A percentile compares a stretch with the other conserved stretches of the same genome.
These are phyloP conservation scores for Trididemnum clinides DNA, from an alignment of 23 tunicate genomes.

Conservation along the genomic window DNA sequence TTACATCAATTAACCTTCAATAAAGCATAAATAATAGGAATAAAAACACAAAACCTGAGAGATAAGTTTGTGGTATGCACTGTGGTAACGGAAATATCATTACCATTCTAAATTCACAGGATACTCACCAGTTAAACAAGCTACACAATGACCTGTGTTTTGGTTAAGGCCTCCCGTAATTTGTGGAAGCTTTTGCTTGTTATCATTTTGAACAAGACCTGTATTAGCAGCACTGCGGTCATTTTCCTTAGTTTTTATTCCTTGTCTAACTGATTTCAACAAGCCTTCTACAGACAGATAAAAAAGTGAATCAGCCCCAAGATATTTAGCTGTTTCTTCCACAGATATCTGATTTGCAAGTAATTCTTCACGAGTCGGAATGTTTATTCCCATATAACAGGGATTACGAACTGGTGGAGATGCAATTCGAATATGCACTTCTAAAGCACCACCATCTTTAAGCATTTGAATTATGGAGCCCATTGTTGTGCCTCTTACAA, in stretches of 20 bases:
- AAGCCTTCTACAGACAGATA: constrained; percentile 73
- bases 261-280: constrained; percentile 46
- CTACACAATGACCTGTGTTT: constrained; percentile 72
- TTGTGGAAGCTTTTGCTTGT: no score
- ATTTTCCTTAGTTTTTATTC: no score
- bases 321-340: constrained; percentile 52
- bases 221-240: no score
- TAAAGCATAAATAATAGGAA: no score
- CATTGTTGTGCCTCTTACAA: constrained; percentile 90
- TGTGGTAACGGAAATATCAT: no score
- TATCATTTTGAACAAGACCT: no score
- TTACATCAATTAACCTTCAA: no score
- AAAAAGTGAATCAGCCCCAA: constrained; percentile 69
- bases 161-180: not conserved
- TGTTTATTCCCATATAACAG: constrained; percentile 91
- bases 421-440: constrained; percentile 84
- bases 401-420: constrained; percentile 80
- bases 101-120: constrained; percentile 80
- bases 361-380: constrained; percentile 71
- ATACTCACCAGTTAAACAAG: constrained; percentile 78
- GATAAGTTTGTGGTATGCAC: no score
- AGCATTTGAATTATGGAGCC: constrained; percentile 61
- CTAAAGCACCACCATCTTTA: constrained; percentile 65
- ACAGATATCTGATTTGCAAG: constrained; percentile 58
- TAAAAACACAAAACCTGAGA: no score